Conservation (phyloP, 1,140 invertebrate genomes). For the Nomia melanderi region DNA sequence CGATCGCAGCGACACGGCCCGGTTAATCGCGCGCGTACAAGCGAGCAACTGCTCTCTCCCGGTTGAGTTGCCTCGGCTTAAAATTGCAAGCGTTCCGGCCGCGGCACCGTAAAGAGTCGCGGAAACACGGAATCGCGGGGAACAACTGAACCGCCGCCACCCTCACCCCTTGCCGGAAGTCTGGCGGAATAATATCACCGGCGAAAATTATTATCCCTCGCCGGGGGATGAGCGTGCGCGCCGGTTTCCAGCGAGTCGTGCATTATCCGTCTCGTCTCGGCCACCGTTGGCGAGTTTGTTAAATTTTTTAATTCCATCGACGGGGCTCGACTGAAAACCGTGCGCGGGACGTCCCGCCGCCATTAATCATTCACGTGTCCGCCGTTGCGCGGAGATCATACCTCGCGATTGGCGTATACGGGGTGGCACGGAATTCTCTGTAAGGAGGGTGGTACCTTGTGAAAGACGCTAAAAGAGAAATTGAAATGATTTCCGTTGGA, state of each 20-base stretch:
- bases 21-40: constrained; percentile 43
- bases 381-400: constrained; percentile 48
- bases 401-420: constrained; percentile 41
- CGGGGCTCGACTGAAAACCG: constrained; percentile 29
- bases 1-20: background rate
- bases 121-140: constrained; percentile 32
- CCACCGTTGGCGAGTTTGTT: constrained; percentile 41
- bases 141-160: constrained; percentile 7
- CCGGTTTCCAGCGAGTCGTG: constrained; percentile 3
- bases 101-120: constrained; percentile 15
- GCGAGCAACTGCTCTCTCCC: constrained; percentile 14
- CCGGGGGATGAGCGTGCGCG: background rate
- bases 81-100: constrained; percentile 14
- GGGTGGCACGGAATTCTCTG: background rate
- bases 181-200: constrained; percentile 45
- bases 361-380: constrained; percentile 59
- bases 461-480: too few relatives aligned
- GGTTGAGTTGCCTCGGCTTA: constrained; percentile 17
- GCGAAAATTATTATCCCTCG: constrained; percentile 54
- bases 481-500: too few relatives aligned
- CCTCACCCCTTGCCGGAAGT: too few relatives aligned
- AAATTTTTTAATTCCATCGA: constrained; percentile 62
- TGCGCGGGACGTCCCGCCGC: constrained; percentile 11
- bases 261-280: constrained; percentile 44
- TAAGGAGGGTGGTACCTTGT: too few relatives aligned